Evolutionary conservation across 2,888 invertebrate species (phyloP).

Genomic region (Syritta pipiens): DNA sequence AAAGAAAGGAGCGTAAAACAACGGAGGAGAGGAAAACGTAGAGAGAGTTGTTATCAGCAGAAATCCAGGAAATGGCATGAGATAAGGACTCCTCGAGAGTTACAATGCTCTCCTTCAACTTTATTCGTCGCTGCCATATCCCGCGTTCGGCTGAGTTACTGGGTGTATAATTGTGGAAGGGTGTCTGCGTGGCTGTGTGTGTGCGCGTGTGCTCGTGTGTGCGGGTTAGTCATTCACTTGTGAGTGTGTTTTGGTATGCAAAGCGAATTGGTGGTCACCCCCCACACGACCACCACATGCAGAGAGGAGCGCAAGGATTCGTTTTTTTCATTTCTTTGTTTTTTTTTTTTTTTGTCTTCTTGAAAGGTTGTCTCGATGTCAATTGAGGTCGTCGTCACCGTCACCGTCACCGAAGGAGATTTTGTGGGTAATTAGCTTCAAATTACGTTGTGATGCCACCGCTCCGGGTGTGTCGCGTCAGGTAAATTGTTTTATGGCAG

Average conservation of each 20-base stretch:
- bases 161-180: neutral
- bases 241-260: slow-evolving; percentile 24
- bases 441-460: slow-evolving; percentile 10
- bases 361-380: slow-evolving; percentile 15
- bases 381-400: slow-evolving; percentile 14
- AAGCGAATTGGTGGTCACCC: slow-evolving; percentile 16
- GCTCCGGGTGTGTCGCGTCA: slow-evolving; percentile 36
- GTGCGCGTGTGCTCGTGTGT: slow-evolving; percentile 1
- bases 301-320: slow-evolving; percentile 4
- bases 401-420: neutral
- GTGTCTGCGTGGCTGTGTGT: neutral
- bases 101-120: slow-evolving; percentile 69
- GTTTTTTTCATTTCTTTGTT: too few species aligned
- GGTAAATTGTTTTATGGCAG: slow-evolving; percentile 40
- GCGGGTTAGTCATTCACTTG: slow-evolving; percentile 22
- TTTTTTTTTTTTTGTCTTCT: too few species aligned
- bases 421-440: slow-evolving; percentile 19
- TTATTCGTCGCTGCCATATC: slow-evolving; percentile 19
- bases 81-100: slow-evolving; percentile 69
- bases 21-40: neutral
- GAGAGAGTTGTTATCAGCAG: slow-evolving; percentile 59
- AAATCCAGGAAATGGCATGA: slow-evolving; percentile 71
- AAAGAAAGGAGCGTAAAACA: slow-evolving; percentile 3
- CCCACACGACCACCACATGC: slow-evolving; percentile 24
- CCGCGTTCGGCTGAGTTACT: slow-evolving; percentile 11